Evolutionary conservation across 2,797 vertebrate species (phyloP), one percentile per base, ranked within the genome.

Genomic region (Mastacembelus armatus): DNA sequence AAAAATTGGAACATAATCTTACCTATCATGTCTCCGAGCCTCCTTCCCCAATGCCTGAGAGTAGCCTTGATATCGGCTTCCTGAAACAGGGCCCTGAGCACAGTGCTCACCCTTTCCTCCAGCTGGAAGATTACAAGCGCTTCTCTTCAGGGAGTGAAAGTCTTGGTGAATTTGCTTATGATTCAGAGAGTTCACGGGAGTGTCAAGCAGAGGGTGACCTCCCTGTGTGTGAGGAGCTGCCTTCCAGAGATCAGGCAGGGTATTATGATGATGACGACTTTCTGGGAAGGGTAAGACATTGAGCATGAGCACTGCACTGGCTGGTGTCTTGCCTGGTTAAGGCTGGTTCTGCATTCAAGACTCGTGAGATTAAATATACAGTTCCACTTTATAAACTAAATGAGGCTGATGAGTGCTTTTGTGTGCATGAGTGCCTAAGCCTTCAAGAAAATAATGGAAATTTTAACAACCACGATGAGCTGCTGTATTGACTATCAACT

Each of bases 201-300:
- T 69, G 50, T 79, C 77, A 0, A 74, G 65, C 21, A 62, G 78
- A 84, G 66, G 87, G 73, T 4, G 91, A 91, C 36, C 84, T 94
- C 0, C 81, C 94, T 0, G 88, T 93, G 30, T 92, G 94, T 0
- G 94, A 96, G 57, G 95, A 96, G 71, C 94, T 95, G 44, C 76
- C 84, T 5, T 91, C 92, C 48, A 92, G 91, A 69, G 81, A 88
- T 60, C 81, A 84, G 39, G 89, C 85, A 79, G 93, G 87, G 63
- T 91, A 78, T 38, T 92, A 77, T 55, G 86, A 91, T 12, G 92
- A 96, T 45, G 90, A 92, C 38, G 90, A 93, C 56, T 91, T 93
- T 62, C 90, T 98, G 60, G 94, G 93, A 86, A 95, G 95, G 95
- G 98, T 98, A 94, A 94, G 85, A 63, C 21, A 64, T 63, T 55